A percentile compares a stretch with the other conserved stretches of the same genome.
Evolutionary conservation across 2,797 vertebrate species (phyloP).

Genomic region (Microtus agrestis): DNA sequence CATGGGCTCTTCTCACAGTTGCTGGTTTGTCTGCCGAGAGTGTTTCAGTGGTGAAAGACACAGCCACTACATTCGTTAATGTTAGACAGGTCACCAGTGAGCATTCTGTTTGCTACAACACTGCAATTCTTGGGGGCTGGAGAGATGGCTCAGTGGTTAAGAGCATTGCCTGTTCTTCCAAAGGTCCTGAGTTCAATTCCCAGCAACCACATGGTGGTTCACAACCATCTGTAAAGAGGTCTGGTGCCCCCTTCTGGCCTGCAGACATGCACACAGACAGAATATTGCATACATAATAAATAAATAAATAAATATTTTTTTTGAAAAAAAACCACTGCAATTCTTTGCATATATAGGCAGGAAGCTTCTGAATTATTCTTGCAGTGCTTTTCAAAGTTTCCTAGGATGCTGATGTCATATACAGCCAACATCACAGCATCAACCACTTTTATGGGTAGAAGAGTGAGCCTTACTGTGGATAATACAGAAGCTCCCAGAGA

Average conservation of each 20-base stretch:
- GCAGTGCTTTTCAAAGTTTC: not conserved
- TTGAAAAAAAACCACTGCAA: too few relatives aligned
- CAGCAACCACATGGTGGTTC: too few relatives aligned
- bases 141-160: too few relatives aligned
- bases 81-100: not conserved
- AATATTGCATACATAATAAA: too few relatives aligned
- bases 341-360: not conserved
- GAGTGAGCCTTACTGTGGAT: slow-evolving; percentile 86
- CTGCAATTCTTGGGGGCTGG: not conserved
- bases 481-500: slow-evolving; percentile 72
- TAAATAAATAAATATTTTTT: too few relatives aligned
- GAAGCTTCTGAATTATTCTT: not conserved
- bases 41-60: not conserved
- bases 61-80: too few relatives aligned
- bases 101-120: not conserved
- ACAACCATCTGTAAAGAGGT: too few relatives aligned
- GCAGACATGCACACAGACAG: too few relatives aligned
- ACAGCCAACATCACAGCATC: not conserved
- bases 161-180: too few relatives aligned
- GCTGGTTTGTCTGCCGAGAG: not conserved
- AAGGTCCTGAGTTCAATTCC: too few relatives aligned
- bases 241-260: too few relatives aligned
- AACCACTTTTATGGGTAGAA: slow-evolving; percentile 79
- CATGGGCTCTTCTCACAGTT: not conserved
- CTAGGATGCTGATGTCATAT: not conserved